A percentile compares a stretch with the other conserved stretches of the same genome.
Conservation (phyloP, 2,888 invertebrate genomes). For the Pristionchus mayeri region DNA sequence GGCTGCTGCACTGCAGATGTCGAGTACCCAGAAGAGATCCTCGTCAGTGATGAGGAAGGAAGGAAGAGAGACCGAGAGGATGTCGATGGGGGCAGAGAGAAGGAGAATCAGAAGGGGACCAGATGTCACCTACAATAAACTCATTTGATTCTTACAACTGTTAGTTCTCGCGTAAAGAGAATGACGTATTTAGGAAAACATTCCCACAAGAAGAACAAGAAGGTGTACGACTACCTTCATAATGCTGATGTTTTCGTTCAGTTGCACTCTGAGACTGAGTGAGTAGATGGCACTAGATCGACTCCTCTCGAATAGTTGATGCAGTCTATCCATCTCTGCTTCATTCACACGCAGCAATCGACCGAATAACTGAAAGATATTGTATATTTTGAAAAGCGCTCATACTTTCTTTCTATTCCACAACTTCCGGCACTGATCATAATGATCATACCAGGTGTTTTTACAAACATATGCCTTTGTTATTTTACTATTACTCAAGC, state of each 20-base stretch:
- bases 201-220: neutral
- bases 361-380: constrained; percentile 10
- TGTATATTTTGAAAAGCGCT: no score
- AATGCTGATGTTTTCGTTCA: constrained; percentile 21
- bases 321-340: neutral
- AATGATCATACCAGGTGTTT: no score
- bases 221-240: neutral
- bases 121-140: no score
- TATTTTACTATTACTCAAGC: neutral
- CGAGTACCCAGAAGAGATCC: neutral
- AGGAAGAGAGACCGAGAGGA: neutral
- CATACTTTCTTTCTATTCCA: no score
- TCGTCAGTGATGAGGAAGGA: neutral
- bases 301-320: neutral
- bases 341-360: neutral
- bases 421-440: no score
- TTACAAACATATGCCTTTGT: neutral
- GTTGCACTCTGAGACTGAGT: constrained; percentile 28
- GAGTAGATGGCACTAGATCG: neutral
- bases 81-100: constrained; percentile 16
- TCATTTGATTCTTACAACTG: no score
- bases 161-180: neutral
- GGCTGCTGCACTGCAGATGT: neutral
- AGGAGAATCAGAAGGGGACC: neutral
- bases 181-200: no score